phyloP scores from a whole-genome alignment of 2,797 vertebrate genomes.

The Myotis myotis region DNA sequence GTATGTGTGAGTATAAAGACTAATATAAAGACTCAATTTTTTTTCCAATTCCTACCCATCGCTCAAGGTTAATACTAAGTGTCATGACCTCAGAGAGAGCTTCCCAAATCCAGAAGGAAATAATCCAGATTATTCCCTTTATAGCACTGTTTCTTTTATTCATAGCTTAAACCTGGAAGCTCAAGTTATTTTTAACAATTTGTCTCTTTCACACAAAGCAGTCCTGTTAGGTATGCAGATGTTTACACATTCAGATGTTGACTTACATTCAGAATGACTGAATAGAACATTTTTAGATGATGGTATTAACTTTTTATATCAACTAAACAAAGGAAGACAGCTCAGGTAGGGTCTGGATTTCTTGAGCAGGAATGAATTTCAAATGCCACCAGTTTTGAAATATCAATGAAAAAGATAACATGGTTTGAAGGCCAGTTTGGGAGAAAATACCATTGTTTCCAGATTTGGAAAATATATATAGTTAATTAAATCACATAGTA shows the following conservation, averaged over 20 bases:
- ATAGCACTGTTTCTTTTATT: not conserved
- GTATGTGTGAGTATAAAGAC: not conserved
- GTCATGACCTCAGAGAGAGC: not conserved
- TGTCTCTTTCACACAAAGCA: not conserved
- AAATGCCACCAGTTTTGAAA: constrained; percentile 55
- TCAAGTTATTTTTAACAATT: not conserved
- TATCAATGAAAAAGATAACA: constrained; percentile 32
- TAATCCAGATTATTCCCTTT: not conserved
- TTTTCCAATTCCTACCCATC: not conserved
- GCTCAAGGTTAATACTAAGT: not conserved
- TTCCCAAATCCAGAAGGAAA: not conserved
- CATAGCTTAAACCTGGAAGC: not conserved
- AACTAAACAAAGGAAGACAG: constrained; percentile 4
- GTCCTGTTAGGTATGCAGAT: constrained; percentile 6
- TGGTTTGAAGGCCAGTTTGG: constrained; percentile 20
- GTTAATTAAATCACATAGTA: constrained; percentile 23
- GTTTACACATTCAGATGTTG: not conserved
- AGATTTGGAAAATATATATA: constrained; percentile 40
- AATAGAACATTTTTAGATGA: not conserved
- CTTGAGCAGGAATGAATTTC: constrained; percentile 51
- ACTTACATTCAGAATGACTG: not conserved
- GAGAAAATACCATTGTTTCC: constrained; percentile 44
- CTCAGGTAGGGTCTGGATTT: constrained; percentile 1
- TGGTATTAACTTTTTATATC: constrained; percentile 49
- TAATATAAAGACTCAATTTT: not conserved